These are phyloP conservation scores for Pempheris klunzingeri DNA, from an alignment of 2,797 vertebrate genomes.

Conservation along the genomic window DNA sequence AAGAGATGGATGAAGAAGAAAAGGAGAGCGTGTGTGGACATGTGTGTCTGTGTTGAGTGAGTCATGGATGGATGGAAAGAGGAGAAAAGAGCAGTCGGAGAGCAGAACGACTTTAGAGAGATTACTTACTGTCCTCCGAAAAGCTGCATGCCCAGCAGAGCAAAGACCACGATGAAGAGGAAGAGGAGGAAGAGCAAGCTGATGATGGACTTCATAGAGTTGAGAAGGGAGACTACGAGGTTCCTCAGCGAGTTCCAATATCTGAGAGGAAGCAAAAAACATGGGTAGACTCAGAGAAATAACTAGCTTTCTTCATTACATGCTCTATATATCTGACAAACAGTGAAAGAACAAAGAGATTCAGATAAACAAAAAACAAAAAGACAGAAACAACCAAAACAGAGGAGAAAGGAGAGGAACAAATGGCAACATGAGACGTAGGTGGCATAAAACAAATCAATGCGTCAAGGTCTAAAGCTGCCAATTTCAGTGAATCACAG, in stretches of 20 bases:
- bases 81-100: background rate
- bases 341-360: background rate
- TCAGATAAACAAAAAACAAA: constrained; percentile 4
- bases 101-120: background rate
- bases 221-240: constrained; percentile 96
- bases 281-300: background rate
- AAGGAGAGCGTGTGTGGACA: background rate
- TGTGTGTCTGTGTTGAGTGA: constrained; percentile 8
- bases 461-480: constrained; percentile 34
- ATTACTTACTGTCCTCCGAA: constrained; percentile 96
- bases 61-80: background rate
- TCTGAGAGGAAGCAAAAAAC: constrained; percentile 74
- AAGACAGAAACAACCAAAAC: constrained; percentile 17
- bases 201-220: constrained; percentile 99
- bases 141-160: constrained; percentile 98
- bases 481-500: constrained; percentile 53
- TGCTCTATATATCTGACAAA: background rate
- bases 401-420: constrained; percentile 20
- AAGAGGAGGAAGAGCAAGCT: constrained; percentile 98
- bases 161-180: constrained; percentile 98
- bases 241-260: constrained; percentile 98
- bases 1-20: constrained; percentile 10
- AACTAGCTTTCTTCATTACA: background rate
- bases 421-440: constrained; percentile 29
- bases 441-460: constrained; percentile 46